A percentile compares a stretch with the other conserved stretches of the same genome.
phyloP scores from a whole-genome alignment of 1,140 invertebrate genomes.

The Nasonia vitripennis region DNA sequence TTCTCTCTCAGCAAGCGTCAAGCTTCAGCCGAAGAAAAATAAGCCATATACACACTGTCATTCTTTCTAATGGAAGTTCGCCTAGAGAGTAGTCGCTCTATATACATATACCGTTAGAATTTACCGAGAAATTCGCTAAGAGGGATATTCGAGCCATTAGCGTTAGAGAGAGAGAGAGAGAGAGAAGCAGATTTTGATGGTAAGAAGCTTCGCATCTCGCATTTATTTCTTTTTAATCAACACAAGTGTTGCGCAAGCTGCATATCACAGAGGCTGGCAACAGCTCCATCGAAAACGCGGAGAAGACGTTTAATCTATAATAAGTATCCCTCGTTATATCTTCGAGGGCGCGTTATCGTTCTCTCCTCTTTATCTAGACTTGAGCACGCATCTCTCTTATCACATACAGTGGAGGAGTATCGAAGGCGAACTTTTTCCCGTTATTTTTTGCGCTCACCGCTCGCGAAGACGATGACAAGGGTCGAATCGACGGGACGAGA shows the following conservation, averaged over 20 bases:
- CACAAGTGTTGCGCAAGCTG: too few relatives aligned
- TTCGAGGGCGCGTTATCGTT: background rate
- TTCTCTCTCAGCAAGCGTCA: background rate
- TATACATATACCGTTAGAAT: background rate
- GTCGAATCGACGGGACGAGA: background rate
- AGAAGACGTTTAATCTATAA: constrained; percentile 1
- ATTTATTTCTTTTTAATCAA: too few relatives aligned
- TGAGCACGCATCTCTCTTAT: background rate
- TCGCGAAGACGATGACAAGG: too few relatives aligned
- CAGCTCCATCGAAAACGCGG: background rate
- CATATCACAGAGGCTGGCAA: too few relatives aligned
- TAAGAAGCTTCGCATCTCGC: background rate
- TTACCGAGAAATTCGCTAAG: background rate
- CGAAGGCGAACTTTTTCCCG: background rate
- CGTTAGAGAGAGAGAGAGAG: too few relatives aligned
- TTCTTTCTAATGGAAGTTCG: background rate
- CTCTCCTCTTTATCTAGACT: constrained; percentile 23
- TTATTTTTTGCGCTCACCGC: background rate
- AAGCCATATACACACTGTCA: background rate
- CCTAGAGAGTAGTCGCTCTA: background rate
- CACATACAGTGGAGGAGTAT: background rate
- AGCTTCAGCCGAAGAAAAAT: background rate
- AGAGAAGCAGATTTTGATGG: background rate
- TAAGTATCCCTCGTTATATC: constrained; percentile 16
- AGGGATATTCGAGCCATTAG: background rate